phyloP scores from a whole-genome alignment of 1,140 invertebrate genomes.

The Brachionus plicatilis region DNA sequence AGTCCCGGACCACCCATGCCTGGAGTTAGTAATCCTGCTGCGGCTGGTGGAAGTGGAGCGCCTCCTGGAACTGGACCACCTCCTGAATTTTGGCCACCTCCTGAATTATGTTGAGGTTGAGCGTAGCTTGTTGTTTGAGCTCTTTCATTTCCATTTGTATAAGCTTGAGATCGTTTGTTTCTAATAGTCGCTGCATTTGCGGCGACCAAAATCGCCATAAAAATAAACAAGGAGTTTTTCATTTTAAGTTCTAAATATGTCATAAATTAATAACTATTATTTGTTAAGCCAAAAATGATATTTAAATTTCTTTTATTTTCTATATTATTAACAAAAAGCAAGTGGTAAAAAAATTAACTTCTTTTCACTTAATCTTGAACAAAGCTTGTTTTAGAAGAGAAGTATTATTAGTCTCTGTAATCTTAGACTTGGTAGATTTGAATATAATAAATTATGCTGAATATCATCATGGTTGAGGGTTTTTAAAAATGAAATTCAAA shows the following conservation, averaged over 20 bases:
- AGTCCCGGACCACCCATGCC: slow-evolving; percentile 21
- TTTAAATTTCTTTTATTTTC: background rate
- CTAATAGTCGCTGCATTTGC: background rate
- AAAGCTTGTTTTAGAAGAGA: background rate
- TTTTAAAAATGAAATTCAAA: background rate
- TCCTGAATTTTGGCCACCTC: background rate
- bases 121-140: background rate
- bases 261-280: background rate
- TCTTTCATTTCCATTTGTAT: background rate
- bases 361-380: background rate
- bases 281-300: background rate
- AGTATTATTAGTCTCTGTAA: background rate
- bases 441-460: background rate
- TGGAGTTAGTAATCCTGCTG: background rate
- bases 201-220: background rate
- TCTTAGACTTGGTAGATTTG: background rate
- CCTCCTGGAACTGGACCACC: background rate
- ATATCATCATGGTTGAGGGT: background rate
- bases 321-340: background rate
- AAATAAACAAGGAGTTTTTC: background rate
- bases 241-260: background rate
- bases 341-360: background rate
- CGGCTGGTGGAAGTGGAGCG: background rate
- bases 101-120: background rate
- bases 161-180: background rate